Percentiles rank a stretch among this genome's conserved stretches.
phyloP scores from a whole-genome alignment of 2,113 vertebrate genomes.

The Glaucidium brasilianum region DNA sequence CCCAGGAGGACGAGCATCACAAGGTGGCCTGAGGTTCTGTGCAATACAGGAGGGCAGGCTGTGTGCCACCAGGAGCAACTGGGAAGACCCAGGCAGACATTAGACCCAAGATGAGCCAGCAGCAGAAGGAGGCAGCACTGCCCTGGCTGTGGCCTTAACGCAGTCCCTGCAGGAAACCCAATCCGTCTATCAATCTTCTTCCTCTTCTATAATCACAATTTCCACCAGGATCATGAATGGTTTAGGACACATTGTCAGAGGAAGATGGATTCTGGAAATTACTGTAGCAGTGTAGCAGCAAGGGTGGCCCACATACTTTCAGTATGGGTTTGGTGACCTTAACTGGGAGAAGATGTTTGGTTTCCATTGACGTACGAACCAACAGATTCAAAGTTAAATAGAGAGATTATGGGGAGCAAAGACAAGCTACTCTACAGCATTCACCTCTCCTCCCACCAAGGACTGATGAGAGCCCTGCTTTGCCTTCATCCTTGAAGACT shows the following conservation, averaged over 20 bases:
- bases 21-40: not conserved
- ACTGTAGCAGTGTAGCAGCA: not conserved
- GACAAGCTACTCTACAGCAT: not conserved
- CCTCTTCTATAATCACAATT: not conserved
- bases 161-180: accelerated
- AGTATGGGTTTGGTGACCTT: not conserved
- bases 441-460: not conserved
- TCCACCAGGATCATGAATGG: not conserved
- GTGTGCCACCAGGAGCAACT: not conserved
- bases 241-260: not conserved
- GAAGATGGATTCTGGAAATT: not conserved
- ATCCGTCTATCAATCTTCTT: not conserved
- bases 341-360: not conserved
- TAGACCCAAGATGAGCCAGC: not conserved
- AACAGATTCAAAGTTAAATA: not conserved
- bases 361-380: not conserved
- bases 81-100: not conserved
- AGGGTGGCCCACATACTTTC: not conserved
- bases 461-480: not conserved
- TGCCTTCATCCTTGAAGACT: not conserved
- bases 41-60: not conserved
- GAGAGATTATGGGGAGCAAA: not conserved
- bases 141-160: not conserved
- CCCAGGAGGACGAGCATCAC: not conserved
- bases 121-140: not conserved